Evolutionary conservation across 2,888 invertebrate species (phyloP), one percentile per base, ranked within the genome.

Genomic region (Latheticus oryzae): DNA sequence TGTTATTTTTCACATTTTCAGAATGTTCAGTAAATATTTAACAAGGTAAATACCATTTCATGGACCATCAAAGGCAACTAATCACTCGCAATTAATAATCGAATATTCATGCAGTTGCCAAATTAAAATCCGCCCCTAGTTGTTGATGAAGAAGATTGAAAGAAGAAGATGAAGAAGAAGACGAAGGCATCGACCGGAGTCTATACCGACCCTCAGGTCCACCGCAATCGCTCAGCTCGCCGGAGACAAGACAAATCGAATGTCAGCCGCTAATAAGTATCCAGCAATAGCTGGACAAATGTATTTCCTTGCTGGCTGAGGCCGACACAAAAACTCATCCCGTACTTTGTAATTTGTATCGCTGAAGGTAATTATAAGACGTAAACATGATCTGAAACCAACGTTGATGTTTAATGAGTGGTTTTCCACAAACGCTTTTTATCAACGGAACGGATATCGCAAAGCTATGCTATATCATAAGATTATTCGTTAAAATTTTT

Each of bases 201-300:
- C 47, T 63, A 52, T 23, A 54, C 37, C 61, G 48, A 48, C 60
- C 56, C 62, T 64, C 52, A 60, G 68, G 70, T 69, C 71, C 72
- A 67, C 71, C 68, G 76, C 76, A 74, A 78, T 78, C 77, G 77
- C 74, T 77, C 77, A 75, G 73, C 70, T 72, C 70, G 69, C 68
- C 73, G 69, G 74, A 74, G 76, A 78, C 77, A 79, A 80, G 81
- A 81, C 80, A 80, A 81, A 81, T 81, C 80, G 81, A 79, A 78
- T 78, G 80, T 80, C 80, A 80, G 79, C 75, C 79, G 74, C 78
- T 81, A 81, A 81, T 81, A 80, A 81, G 80, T 79, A 78, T 77
- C 78, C 78, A 75, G 78, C 75, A 76, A 76, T 76, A 72, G 77
- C 72, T 69, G 78, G 78, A 80, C 79, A 79, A 77, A 79, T 78